Percentiles rank a stretch among this genome's conserved stretches.
Evolutionary conservation across 2,797 vertebrate species (phyloP).

Genomic region (Esox lucius): DNA sequence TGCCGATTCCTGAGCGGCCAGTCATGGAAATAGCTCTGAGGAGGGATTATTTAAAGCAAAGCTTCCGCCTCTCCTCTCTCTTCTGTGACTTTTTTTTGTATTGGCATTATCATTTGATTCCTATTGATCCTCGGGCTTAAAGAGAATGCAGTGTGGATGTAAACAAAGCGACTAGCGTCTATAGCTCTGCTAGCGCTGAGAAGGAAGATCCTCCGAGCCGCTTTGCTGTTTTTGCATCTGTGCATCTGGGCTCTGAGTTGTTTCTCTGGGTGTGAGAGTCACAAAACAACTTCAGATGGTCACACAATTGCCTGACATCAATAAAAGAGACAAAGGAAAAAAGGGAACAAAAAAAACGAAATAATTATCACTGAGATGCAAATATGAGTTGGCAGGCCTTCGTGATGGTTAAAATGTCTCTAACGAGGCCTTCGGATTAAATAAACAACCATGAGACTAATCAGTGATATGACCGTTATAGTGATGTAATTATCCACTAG

Average conservation of each 20-base stretch:
- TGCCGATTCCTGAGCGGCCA: slow-evolving; percentile 38
- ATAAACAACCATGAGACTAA: slow-evolving; percentile 46
- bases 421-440: slow-evolving; percentile 24
- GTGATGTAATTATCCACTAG: slow-evolving; percentile 36
- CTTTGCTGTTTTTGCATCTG: background rate
- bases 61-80: slow-evolving; percentile 21
- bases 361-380: background rate
- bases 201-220: background rate
- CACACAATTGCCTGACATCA: too few species aligned
- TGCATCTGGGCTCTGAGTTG: slow-evolving; percentile 15
- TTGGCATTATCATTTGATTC: slow-evolving; percentile 57
- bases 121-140: slow-evolving; percentile 53
- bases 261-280: slow-evolving; percentile 33
- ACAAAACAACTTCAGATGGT: background rate
- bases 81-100: slow-evolving; percentile 29
- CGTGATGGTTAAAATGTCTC: background rate
- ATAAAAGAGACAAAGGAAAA: too few species aligned
- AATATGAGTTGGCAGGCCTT: background rate
- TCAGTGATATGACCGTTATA: slow-evolving; percentile 49
- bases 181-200: background rate
- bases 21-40: slow-evolving; percentile 54
- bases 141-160: slow-evolving; percentile 21
- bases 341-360: background rate
- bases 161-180: slow-evolving; percentile 25
- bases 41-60: slow-evolving; percentile 60